Evolutionary conservation across 2,888 invertebrate genomes (phyloP).

Genomic region (Cheilosia urbana): DNA sequence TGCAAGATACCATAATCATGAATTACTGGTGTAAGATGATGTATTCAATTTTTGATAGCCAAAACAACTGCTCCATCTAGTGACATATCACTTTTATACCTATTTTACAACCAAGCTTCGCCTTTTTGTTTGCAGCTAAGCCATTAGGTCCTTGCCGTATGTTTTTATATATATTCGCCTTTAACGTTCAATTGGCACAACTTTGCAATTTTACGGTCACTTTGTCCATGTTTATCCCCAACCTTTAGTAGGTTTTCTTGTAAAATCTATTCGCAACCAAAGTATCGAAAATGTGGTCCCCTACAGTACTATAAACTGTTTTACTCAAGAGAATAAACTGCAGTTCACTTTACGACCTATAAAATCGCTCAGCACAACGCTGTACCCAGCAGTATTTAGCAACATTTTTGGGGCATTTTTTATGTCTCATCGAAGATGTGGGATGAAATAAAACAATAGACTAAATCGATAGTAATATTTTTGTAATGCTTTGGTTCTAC

Average conservation of each 20-base stretch:
- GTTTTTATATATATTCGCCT: conserved; percentile 34
- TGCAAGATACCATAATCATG: background rate
- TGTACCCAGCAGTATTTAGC: conserved; percentile 24
- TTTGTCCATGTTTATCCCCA: conserved; percentile 35
- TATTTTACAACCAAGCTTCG: background rate
- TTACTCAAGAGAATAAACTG: conserved; percentile 45
- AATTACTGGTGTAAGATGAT: background rate
- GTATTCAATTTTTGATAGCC: background rate
- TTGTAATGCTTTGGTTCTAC: background rate
- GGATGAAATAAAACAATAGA: conserved; percentile 12
- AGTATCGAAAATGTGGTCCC: conserved; percentile 29
- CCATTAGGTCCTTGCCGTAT: background rate
- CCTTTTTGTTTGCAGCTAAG: background rate
- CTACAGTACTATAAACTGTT: conserved; percentile 22
- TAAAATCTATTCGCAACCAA: conserved; percentile 38
- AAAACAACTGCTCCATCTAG: conserved; percentile 15
- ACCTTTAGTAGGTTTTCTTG: conserved; percentile 50
- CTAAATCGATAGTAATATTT: conserved; percentile 23
- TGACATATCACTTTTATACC: background rate
- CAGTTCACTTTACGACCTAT: conserved; percentile 50
- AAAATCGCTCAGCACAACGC: conserved; percentile 33
- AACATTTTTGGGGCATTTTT: conserved; percentile 40
- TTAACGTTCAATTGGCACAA: conserved; percentile 52
- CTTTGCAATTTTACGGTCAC: conserved; percentile 61
- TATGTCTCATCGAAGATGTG: conserved; percentile 24